Base-by-base conservation (phyloP, 2,113 vertebrate genomes). In the Actenoides lindsayi region DNA sequence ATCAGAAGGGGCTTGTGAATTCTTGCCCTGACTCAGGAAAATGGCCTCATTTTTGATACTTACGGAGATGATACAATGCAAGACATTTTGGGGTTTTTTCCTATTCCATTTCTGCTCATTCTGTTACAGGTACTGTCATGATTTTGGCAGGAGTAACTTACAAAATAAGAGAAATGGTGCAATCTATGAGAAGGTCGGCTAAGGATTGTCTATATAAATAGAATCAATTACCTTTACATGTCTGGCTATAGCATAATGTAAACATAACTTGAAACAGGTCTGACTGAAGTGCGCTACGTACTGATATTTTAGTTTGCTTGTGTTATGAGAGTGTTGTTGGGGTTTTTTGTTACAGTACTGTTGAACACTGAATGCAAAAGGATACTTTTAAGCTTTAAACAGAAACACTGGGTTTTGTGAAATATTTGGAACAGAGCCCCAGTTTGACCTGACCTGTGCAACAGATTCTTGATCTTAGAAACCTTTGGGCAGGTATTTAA, bases 191-290 rank as follows among this genome's bases (percentile, higher is more conserved):
- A 92, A 86, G 27, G 13, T 2, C 86, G 31, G 50, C 18, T 56
- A 76, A 83, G 87, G 11, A 39, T 16, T 24, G 15, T 16, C 17
- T 91, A 16, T 59, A 56, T 35, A 77, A 79, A 56, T 73, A 41
- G 44, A 57, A 59, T 92, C 95, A 87, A 94, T 96, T 97, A 63
- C 37, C 30, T 98, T 82, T 89, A 42, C 54, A 33, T 67, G 8
- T 59, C 73, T 96, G 48, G 31, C 69, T 94, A 79, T 90, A 85
- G 67, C 75, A 85, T 88, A 91, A 67, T 81, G 64, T 51, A 65
- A 90, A 71, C 75, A 67, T 30, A 91, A 83, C 65, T 89, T 19
- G 84, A 94, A 95, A 62, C 23, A 8, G 3, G 33, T 62, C 81
- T 46, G 25, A 63, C 71, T 28, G 81, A 65, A 87, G 33, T 69